phyloP scores from a whole-genome alignment of 2,797 vertebrate species.

The Mus caroli region DNA sequence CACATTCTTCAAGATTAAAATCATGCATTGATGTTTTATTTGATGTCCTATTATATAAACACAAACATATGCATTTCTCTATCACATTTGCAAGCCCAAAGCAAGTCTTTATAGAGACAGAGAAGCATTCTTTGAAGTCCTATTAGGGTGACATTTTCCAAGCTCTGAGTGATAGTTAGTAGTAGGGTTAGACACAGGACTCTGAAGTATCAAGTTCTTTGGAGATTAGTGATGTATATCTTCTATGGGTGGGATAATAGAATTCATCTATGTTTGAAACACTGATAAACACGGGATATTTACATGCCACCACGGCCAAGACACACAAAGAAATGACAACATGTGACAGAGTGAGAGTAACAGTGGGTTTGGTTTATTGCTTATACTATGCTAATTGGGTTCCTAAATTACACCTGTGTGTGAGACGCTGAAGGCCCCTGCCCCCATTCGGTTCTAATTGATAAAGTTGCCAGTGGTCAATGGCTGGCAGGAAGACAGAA shows the following conservation, averaged over 20 bases:
- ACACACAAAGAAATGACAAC: not conserved
- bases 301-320: not conserved
- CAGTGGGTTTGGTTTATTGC: not conserved
- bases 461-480: not conserved
- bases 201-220: slow-evolving; percentile 13
- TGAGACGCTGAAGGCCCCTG: not conserved
- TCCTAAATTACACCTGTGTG: not conserved
- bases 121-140: not conserved
- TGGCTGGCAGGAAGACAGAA: not conserved
- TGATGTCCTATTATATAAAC: not conserved
- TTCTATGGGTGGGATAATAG: not conserved
- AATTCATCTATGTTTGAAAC: not conserved
- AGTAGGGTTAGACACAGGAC: not conserved
- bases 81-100: not conserved
- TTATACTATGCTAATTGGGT: not conserved
- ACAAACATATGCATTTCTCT: not conserved
- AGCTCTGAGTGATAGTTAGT: not conserved
- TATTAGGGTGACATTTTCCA: slow-evolving; percentile 4
- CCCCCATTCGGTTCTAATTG: not conserved
- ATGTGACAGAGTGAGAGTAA: not conserved
- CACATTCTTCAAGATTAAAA: slow-evolving; percentile 5
- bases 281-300: not conserved
- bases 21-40: not conserved
- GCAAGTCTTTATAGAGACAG: not conserved
- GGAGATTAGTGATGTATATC: slow-evolving; percentile 36